A percentile compares a stretch with the other conserved stretches of the same genome.
These are phyloP conservation scores for Arothron firmamentum DNA, from an alignment of 2,113 vertebrate genomes.

Conservation along the genomic window DNA sequence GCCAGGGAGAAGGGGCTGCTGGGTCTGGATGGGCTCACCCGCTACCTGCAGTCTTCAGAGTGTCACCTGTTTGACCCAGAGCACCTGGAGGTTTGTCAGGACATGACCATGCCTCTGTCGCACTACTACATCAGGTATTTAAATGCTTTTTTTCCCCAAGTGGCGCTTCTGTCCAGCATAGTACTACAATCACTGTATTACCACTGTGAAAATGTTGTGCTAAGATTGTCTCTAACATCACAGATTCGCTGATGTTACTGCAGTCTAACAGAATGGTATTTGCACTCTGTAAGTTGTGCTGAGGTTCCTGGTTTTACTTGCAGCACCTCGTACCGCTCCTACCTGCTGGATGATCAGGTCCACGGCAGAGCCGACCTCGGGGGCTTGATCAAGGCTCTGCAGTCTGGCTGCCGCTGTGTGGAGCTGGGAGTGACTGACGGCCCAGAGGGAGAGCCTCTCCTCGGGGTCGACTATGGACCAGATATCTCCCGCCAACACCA, in stretches of 20 bases:
- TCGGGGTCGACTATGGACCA: constrained; percentile 84
- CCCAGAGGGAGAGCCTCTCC: constrained; percentile 87
- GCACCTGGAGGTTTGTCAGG: constrained; percentile 89
- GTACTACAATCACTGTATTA: too few relatives aligned
- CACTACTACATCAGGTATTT: constrained; percentile 90
- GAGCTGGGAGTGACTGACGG: constrained; percentile 93
- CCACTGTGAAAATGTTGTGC: too few relatives aligned
- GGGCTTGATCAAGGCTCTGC: constrained; percentile 87
- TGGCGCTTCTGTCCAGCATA: too few relatives aligned
- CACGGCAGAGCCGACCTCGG: constrained; percentile 88
- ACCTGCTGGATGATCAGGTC: constrained; percentile 91
- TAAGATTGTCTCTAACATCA: neutral
- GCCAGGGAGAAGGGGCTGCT: constrained; percentile 86
- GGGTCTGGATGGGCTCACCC: constrained; percentile 92
- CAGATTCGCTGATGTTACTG: too few relatives aligned
- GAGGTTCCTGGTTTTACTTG: neutral
- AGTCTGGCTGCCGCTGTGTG: constrained; percentile 88
- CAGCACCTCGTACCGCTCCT: constrained; percentile 91
- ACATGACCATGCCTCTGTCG: constrained; percentile 92
- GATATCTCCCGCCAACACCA: constrained; percentile 62
- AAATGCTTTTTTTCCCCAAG: too few relatives aligned
- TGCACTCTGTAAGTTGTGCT: neutral
- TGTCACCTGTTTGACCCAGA: constrained; percentile 95
- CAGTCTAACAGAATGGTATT: too few relatives aligned
- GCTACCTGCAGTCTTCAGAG: constrained; percentile 89